Percentiles rank a stretch among this genome's conserved stretches.
Evolutionary conservation across 2,797 vertebrate genomes (phyloP).

Genomic region (Xerus rutilus): DNA sequence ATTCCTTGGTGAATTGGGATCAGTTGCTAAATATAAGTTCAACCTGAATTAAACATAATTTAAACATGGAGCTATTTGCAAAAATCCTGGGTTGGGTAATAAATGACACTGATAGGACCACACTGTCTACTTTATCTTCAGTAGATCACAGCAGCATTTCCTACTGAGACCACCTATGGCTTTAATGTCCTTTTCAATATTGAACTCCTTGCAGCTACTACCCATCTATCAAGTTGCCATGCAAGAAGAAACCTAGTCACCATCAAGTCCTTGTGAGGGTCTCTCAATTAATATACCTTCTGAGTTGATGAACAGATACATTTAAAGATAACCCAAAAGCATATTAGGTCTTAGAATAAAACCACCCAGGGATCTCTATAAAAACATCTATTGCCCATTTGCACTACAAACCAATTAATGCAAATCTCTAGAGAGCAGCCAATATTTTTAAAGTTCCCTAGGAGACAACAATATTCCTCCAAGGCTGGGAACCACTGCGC

Average conservation of each 20-base stretch:
- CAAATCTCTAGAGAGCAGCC: not conserved
- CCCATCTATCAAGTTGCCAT: not conserved
- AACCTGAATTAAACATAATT: not conserved
- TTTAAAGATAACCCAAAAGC: not conserved
- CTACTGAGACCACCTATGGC: not conserved
- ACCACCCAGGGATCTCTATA: not conserved
- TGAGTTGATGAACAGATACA: not conserved
- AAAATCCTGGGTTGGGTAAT: not conserved
- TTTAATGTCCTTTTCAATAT: not conserved
- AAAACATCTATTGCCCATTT: not conserved
- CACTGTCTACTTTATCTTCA: not conserved
- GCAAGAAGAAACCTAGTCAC: not conserved
- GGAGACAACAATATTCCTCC: not conserved
- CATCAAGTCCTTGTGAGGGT: not conserved
- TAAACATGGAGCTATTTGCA: not conserved
- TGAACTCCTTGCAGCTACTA: not conserved
- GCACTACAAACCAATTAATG: not conserved
- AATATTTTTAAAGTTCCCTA: not conserved
- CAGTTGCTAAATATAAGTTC: not conserved
- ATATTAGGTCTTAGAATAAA: not conserved
- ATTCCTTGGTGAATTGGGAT: not conserved
- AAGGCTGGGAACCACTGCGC: not conserved
- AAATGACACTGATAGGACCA: not conserved
- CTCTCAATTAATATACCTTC: not conserved
- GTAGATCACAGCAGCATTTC: not conserved